These are phyloP conservation scores for Ciconia stormi DNA, from an alignment of 2,113 vertebrate genomes.

Conservation along the genomic window DNA sequence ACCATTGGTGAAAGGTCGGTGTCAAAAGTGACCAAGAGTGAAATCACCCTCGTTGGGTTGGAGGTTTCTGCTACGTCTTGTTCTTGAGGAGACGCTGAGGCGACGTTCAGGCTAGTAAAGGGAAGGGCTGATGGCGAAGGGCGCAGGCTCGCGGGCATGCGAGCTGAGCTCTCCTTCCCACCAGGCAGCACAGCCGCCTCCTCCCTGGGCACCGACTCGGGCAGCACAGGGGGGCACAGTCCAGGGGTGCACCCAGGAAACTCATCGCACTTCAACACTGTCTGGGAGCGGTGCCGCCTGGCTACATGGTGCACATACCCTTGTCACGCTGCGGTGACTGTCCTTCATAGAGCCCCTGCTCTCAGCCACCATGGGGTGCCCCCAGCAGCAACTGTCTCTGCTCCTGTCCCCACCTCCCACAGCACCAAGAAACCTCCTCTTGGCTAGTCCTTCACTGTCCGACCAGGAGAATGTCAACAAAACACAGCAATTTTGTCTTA, in stretches of 20 bases:
- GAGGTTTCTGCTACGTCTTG: neutral
- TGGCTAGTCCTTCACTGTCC: neutral
- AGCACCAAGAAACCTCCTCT: neutral
- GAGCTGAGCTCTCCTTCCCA: neutral
- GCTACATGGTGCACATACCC: neutral
- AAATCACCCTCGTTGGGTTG: neutral
- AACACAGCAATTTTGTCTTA: neutral
- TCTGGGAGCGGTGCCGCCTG: neutral
- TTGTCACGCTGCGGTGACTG: neutral
- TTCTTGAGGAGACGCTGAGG: neutral
- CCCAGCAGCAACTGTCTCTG: neutral
- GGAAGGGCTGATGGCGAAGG: neutral
- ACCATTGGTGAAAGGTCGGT: neutral
- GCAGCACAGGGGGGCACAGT: neutral
- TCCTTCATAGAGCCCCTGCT: neutral
- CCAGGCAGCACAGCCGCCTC: accelerated
- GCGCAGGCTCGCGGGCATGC: accelerated
- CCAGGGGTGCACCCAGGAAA: neutral
- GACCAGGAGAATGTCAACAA: neutral
- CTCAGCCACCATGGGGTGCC: neutral
- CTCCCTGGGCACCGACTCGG: accelerated
- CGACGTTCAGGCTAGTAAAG: accelerated
- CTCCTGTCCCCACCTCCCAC: neutral
- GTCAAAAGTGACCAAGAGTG: neutral
- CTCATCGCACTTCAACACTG: neutral